Evolutionary conservation across 2,888 invertebrate species (phyloP).

Genomic region (Caenorhabditis becei): DNA sequence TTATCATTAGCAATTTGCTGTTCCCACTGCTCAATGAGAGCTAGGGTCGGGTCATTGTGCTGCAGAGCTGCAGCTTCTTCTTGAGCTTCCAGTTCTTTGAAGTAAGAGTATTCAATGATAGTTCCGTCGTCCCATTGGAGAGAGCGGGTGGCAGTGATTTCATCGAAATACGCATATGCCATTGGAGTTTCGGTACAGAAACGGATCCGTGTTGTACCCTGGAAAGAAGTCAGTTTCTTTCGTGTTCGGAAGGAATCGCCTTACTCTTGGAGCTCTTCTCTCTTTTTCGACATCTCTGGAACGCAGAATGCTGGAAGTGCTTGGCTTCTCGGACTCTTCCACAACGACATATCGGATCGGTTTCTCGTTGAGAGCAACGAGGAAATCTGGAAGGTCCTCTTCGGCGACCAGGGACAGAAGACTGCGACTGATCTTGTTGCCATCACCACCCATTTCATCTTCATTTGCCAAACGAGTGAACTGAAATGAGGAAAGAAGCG

Average conservation of each 20-base stretch:
- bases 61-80: slow-evolving; percentile 35
- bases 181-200: slow-evolving; percentile 55
- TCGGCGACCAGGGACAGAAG: slow-evolving; percentile 58
- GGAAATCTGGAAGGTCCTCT: slow-evolving; percentile 61
- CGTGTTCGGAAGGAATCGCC: not conserved
- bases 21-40: slow-evolving; percentile 59
- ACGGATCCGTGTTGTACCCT: slow-evolving; percentile 54
- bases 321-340: slow-evolving; percentile 54
- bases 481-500: slow-evolving; percentile 22
- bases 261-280: slow-evolving; percentile 36
- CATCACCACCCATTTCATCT: slow-evolving; percentile 61
- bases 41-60: slow-evolving; percentile 45
- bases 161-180: slow-evolving; percentile 61
- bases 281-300: slow-evolving; percentile 35
- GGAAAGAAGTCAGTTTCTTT: not conserved
- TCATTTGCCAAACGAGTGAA: slow-evolving; percentile 59
- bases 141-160: slow-evolving; percentile 49
- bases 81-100: slow-evolving; percentile 52
- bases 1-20: slow-evolving; percentile 53
- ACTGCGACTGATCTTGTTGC: slow-evolving; percentile 54
- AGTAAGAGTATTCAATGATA: slow-evolving; percentile 58
- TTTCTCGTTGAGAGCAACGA: slow-evolving; percentile 60
- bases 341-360: slow-evolving; percentile 51
- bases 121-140: slow-evolving; percentile 60
- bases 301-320: slow-evolving; percentile 56